Evolutionary conservation across 2,797 vertebrate species (phyloP), one percentile per base, ranked within the genome.

Genomic region (Schizopygopsis malacanthus): DNA sequence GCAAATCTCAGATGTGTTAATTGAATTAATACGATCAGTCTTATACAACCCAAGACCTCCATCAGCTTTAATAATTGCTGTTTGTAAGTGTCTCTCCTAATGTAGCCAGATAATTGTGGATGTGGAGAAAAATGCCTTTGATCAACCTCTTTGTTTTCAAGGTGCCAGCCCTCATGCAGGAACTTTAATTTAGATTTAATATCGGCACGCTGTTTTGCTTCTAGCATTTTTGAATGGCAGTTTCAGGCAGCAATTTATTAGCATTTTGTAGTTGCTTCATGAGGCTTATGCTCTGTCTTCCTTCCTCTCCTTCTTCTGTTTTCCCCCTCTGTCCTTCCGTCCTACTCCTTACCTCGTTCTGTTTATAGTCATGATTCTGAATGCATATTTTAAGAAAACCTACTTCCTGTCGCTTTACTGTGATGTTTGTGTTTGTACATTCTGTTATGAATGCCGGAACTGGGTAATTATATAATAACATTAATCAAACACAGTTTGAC

Each of bases 401-500:
- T 86, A 81, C 37, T 71, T 71, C 71, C n/a, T n/a, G 54, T 59
- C 54, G 0, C 54, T 10, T 59, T 20, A 83, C 47, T 79, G 45
- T 72, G 43, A 70, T 59, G 20, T 59, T 59, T n/a, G 54, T 89
- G 77, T 67, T 73, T 75, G n/a, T 84, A 76, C 65, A 76, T 69
- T 65, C 37, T 39, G 41, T 79, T 71, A 85, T 81, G 28, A 87
- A 77, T 82, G 77, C 72, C 69, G 75, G 59, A 82, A 37, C 79
- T 50, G 78, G 47, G 79, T 61, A 80, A 86, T 86, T 88, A 67
- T 52, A 85, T 79, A 81, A 61, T 76, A 79, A 52, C 63, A 87
- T 86, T 81, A 85, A 87, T 89, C 81, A 85, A 88, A 87, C 45
- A 86, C 70, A 77, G 16, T 70, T 28, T 61, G 76, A 54, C 52